phyloP scores from a whole-genome alignment of 2,113 vertebrate species.

The Aspiorhynchus laticeps region DNA sequence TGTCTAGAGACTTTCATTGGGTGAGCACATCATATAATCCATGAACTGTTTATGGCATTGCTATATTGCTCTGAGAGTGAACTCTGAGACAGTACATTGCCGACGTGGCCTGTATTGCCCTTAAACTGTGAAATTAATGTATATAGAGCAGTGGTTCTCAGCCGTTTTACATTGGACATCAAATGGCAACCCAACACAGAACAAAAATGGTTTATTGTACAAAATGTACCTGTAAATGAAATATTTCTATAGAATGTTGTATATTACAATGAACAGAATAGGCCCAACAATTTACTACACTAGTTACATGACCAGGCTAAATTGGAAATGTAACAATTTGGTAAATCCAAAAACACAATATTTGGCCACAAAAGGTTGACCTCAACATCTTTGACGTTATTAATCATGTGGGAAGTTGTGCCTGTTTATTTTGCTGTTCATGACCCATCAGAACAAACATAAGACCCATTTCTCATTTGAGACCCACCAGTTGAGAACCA shows the following conservation, averaged over 20 bases:
- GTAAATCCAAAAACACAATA: neutral
- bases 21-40: neutral
- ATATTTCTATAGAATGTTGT: neutral
- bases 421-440: neutral
- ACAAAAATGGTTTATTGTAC: neutral
- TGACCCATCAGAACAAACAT: neutral
- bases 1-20: constrained; percentile 3
- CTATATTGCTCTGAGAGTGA: constrained; percentile 11
- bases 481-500: neutral
- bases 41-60: neutral
- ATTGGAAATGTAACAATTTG: neutral
- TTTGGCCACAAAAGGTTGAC: neutral
- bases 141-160: constrained; percentile 8
- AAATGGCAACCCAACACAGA: neutral
- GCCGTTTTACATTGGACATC: neutral
- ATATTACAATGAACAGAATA: neutral
- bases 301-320: neutral
- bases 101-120: neutral
- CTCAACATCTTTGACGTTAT: neutral
- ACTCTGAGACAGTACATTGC: neutral
- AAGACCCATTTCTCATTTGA: neutral
- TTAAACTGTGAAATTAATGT: neutral
- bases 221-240: neutral
- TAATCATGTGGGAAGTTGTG: neutral
- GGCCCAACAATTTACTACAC: too few relatives aligned